Evolutionary conservation across 2,113 vertebrate genomes (phyloP).

Genomic region (Nipponia nippon): DNA sequence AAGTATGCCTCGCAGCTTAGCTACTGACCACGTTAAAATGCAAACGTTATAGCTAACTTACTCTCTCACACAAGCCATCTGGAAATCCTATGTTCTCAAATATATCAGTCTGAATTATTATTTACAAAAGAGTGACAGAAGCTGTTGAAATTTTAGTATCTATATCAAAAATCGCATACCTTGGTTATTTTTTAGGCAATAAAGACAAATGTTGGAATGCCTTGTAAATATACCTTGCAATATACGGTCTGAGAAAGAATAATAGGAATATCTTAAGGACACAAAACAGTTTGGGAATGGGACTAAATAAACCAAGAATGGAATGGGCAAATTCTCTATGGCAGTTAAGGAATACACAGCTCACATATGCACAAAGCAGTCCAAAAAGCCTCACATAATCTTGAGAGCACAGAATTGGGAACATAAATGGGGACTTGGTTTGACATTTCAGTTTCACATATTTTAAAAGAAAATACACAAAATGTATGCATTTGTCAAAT

Average conservation of each 20-base stretch:
- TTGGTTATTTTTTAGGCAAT: neutral
- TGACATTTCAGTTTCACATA: neutral
- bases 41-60: neutral
- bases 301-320: neutral
- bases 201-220: neutral
- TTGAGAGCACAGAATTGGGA: neutral
- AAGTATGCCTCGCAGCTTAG: neutral
- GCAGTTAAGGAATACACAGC: neutral
- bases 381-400: neutral
- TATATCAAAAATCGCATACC: neutral
- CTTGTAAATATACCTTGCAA: neutral
- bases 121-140: neutral
- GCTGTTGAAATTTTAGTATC: neutral
- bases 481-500: neutral
- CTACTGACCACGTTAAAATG: neutral
- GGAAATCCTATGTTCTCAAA: neutral
- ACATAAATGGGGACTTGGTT: neutral
- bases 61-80: neutral
- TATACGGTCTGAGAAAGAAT: neutral
- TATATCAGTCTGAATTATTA: neutral
- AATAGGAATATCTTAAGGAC: neutral
- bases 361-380: neutral
- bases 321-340: neutral
- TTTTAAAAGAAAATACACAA: neutral
- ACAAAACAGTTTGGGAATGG: neutral